Base-by-base conservation (phyloP, 2,888 invertebrate genomes). In the Protophormia terraenovae region DNA sequence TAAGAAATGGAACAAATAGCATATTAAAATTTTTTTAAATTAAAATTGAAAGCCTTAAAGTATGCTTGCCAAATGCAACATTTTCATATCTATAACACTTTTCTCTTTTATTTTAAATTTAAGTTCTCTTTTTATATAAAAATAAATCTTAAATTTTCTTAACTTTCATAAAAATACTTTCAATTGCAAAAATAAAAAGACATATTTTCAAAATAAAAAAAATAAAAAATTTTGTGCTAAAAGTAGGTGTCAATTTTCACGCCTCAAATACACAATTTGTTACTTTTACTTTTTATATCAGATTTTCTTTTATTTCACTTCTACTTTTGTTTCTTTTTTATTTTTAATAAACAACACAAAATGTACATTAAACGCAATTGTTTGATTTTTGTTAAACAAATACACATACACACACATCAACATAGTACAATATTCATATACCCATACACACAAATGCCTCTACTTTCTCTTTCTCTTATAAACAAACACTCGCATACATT, bases 361-460 rank as follows among this genome's bases (percentile, higher is more conserved):
- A 75, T 69, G 24, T 64, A 75, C 69, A 82, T 76, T 82, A 76
- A 81, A 69, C 22, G 60, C 58, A 75, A 75, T 62, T 67, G 67
- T 67, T 60, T 24, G 47, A 45, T 55, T 32, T 67, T 47, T 41
- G 29, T 12, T 5, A 6, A 24, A 12, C 2, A 73, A n/a, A 24
- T 7, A 41, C 38, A n/a, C 24, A 14, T 1, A 19, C 29, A 19
- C 19, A 12, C 29, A 32, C 19, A 24, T 12, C 5, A 14, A 14
- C 7, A 38, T 55, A 14, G 38, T 5, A 53, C 22, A 14, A n/a
- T n/a, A n/a, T n/a, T 8, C 47, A 47, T 7, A 35, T 14, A 53
- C 10, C 32, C 5, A 38, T 27, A 76, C 41, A 72, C 38, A 60
- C 19, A 16, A 19, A 12, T 60, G n/a, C n/a, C n/a, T n/a, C n/a